Evolutionary conservation across 2,888 invertebrate genomes (phyloP), one percentile per base, ranked within the genome.

Genomic region (Chorisops tibialis): DNA sequence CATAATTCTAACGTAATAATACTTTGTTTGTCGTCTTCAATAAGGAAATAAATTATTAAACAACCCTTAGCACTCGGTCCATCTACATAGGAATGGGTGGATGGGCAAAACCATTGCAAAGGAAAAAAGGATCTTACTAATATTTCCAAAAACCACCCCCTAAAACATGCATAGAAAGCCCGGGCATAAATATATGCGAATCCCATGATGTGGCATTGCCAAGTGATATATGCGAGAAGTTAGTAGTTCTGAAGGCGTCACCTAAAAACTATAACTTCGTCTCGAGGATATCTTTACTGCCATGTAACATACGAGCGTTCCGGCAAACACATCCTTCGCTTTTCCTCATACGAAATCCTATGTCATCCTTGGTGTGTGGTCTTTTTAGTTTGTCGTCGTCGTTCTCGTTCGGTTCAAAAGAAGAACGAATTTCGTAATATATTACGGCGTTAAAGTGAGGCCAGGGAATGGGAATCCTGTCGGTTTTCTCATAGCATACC

Each of bases 151-250:
- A 45, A 43, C 56, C 56, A 43, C 56, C 16, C 35, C 9, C 30
- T 30, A 49, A 49, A 50, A 49, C 43, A 45, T 56, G 50, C 45
- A 45, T 58, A 59, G 56, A 64, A 59, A 49, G 59, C 22, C 59
- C 59, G 48, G 62, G 65, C 65, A 65, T 65, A 65, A 65, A 63
- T n/a, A n/a, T 65, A 61, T 61, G 63, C 59, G 63, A 61, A 65
- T 65, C 65, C 65, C 65, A 65, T 65, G 65, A 65, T 65, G 65
- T 65, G 65, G 58, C 65, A 65, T 64, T 63, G 56, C 60, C 60
- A 65, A 67, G 67, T 67, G 67, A 67, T 67, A 67, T 67, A 67
- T 67, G 66, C 65, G 67, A 67, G 67, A 67, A 67, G 67, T 67
- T 67, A 67, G 67, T 67, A 67, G 67, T 67, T 67, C 64, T 60